phyloP scores from a whole-genome alignment of 2,888 invertebrate genomes.

The Vanessa cardui region DNA sequence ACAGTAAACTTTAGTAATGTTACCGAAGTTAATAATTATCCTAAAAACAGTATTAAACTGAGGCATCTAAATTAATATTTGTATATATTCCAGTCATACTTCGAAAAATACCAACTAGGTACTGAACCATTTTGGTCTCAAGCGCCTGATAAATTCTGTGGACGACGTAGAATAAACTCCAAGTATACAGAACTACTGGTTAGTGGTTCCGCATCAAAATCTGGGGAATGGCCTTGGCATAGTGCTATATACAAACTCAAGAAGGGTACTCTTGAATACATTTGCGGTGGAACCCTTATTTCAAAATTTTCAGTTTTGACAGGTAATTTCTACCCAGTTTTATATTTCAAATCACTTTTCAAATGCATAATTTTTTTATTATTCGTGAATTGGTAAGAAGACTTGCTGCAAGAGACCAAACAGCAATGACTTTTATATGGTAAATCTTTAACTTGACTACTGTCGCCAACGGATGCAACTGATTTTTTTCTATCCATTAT shows the following conservation, averaged over 20 bases:
- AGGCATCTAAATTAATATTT: neutral
- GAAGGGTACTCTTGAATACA: conserved; percentile 50
- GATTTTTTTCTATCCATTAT: too few species aligned
- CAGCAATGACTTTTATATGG: too few species aligned
- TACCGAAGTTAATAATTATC: too few species aligned
- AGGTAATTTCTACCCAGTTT: conserved; percentile 44
- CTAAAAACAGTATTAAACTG: too few species aligned
- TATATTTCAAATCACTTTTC: too few species aligned
- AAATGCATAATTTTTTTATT: too few species aligned
- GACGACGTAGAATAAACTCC: conserved; percentile 40
- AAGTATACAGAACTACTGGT: conserved; percentile 59
- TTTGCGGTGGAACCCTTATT: conserved; percentile 64
- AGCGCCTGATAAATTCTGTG: conserved; percentile 29
- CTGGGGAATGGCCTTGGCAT: conserved; percentile 72
- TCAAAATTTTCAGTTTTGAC: conserved; percentile 57
- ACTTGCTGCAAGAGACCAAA: too few species aligned
- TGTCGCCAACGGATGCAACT: too few species aligned
- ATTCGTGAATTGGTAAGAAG: too few species aligned
- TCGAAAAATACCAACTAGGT: neutral
- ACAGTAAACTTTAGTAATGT: too few species aligned
- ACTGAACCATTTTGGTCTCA: conserved; percentile 8
- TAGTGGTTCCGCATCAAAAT: conserved; percentile 53
- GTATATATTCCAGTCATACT: conserved; percentile 17
- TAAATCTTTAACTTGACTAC: too few species aligned
- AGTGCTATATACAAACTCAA: conserved; percentile 53